These are phyloP conservation scores for Aphidius colemani DNA, from an alignment of 2,888 invertebrate genomes.

Conservation along the genomic window DNA sequence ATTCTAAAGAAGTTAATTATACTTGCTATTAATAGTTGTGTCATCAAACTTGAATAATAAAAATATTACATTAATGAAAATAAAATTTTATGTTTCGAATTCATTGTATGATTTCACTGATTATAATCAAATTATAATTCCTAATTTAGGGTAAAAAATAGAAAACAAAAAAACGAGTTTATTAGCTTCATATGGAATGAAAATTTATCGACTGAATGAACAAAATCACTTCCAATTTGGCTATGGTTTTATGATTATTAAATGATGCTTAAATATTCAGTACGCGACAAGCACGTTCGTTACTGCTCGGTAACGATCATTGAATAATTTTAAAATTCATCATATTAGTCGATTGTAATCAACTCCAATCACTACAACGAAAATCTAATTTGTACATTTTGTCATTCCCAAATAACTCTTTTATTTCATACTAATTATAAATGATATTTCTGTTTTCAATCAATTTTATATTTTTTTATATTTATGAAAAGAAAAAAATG, in stretches of 20 bases:
- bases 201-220: too few relatives aligned
- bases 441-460: background rate
- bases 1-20: too few relatives aligned
- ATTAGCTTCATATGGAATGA: too few relatives aligned
- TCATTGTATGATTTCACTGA: background rate
- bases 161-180: background rate
- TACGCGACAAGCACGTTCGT: conserved; percentile 13
- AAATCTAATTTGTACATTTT: conserved; percentile 22
- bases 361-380: conserved; percentile 24
- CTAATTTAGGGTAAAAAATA: background rate
- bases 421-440: background rate
- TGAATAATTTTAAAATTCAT: conserved; percentile 25
- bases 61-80: too few relatives aligned
- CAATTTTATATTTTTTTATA: background rate
- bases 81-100: background rate
- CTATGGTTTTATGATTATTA: too few relatives aligned
- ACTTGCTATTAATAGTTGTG: too few relatives aligned
- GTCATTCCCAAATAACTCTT: background rate
- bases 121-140: background rate
- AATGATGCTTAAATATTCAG: too few relatives aligned
- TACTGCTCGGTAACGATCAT: conserved; percentile 24
- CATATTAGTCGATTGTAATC: conserved; percentile 15
- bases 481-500: too few relatives aligned
- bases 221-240: too few relatives aligned
- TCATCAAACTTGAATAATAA: too few relatives aligned